Conservation (phyloP, 2,797 vertebrate genomes). For the Chaunax sp. region DNA sequence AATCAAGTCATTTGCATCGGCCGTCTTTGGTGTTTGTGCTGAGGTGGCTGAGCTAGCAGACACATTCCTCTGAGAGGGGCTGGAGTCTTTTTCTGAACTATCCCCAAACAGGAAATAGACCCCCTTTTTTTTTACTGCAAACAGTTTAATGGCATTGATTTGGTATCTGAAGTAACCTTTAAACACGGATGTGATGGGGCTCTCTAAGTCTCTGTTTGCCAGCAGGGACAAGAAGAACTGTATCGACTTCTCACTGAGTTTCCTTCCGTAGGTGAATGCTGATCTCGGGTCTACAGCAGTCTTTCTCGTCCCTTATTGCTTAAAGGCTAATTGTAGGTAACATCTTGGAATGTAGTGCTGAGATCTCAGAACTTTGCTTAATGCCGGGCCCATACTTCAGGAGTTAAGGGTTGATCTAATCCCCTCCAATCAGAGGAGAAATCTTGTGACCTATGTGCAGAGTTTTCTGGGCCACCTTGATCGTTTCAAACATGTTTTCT, state of each 20-base stretch:
- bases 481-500: too few species aligned
- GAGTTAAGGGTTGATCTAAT: too few species aligned
- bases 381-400: background rate
- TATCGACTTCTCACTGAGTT: background rate
- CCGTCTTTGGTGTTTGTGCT: constrained; percentile 54
- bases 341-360: background rate
- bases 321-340: background rate
- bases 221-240: constrained; percentile 8
- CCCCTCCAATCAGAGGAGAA: too few species aligned
- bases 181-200: constrained; percentile 37
- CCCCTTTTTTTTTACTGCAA: constrained; percentile 68
- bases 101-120: constrained; percentile 49
- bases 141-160: constrained; percentile 78
- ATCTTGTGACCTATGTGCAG: too few species aligned
- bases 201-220: constrained; percentile 23
- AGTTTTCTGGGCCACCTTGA: too few species aligned
- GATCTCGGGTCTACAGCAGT: background rate
- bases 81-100: constrained; percentile 24
- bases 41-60: constrained; percentile 18
- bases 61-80: constrained; percentile 28
- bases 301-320: background rate
- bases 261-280: background rate
- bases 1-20: constrained; percentile 74
- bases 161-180: constrained; percentile 69
- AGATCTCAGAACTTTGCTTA: background rate